phyloP scores from a whole-genome alignment of 2,888 invertebrate genomes.

The Myopa tessellatipennis region DNA sequence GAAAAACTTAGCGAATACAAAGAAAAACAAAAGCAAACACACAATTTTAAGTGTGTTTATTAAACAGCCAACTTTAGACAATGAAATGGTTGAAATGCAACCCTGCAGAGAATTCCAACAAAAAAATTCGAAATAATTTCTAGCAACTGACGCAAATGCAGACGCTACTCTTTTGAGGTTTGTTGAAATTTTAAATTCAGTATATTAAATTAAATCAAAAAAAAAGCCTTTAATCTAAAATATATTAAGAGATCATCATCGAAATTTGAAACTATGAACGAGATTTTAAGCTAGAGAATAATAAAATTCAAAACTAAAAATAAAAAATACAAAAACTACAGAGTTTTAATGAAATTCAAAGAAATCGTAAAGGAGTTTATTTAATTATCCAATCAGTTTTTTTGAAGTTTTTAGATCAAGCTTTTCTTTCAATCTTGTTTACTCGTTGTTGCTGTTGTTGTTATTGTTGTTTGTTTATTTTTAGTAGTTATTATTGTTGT shows the following conservation, averaged over 20 bases:
- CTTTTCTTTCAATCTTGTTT: constrained; percentile 6
- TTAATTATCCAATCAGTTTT: background rate
- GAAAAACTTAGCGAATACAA: background rate
- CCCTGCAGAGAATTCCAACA: background rate
- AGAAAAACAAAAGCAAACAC: background rate
- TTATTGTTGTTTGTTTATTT: no score
- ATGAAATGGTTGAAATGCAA: constrained; percentile 6
- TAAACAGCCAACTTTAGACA: background rate
- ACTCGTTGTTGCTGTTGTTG: background rate
- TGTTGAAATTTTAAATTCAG: no score
- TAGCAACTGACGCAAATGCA: background rate
- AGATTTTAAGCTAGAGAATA: no score
- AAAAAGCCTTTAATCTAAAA: no score
- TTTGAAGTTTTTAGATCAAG: background rate
- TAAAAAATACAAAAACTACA: no score
- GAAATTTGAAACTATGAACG: no score
- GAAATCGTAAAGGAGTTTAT: no score
- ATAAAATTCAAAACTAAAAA: no score
- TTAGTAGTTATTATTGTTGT: background rate
- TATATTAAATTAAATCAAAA: no score
- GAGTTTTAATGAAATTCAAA: no score
- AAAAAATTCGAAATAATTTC: constrained; percentile 1
- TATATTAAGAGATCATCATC: no score
- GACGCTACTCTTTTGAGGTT: no score
- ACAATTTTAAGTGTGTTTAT: constrained; percentile 6